Evolutionary conservation across 2,113 vertebrate genomes (phyloP).

Genomic region (Brachyhypopomus gauderio): DNA sequence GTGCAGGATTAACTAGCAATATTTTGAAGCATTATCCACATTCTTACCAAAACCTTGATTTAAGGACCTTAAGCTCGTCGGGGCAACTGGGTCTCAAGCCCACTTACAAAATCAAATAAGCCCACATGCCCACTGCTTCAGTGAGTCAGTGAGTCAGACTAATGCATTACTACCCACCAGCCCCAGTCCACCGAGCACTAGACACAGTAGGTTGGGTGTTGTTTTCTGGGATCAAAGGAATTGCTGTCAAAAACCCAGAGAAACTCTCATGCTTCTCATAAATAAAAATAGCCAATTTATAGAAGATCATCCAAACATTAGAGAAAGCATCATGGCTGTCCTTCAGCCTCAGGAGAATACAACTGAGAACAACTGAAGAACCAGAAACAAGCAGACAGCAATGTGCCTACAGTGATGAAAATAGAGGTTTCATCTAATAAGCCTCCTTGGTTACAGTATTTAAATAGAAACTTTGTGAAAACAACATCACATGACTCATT

Average conservation of each 20-base stretch:
- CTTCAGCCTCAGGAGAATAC: neutral
- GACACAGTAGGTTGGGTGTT: neutral
- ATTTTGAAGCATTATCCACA: neutral
- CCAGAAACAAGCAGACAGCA: no score
- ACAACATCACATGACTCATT: no score
- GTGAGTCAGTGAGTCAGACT: neutral
- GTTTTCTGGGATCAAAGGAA: neutral
- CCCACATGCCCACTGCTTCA: neutral
- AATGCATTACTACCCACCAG: neutral
- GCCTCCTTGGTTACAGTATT: neutral
- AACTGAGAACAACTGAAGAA: no score
- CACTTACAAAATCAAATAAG: neutral
- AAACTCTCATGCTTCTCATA: neutral
- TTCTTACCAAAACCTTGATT: neutral
- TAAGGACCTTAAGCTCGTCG: slow-evolving; percentile 18
- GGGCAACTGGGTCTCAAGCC: neutral
- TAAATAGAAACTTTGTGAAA: no score
- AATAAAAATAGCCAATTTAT: neutral
- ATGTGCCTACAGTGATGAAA: no score
- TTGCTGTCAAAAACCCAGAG: neutral
- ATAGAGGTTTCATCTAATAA: neutral
- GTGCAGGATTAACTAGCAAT: slow-evolving; percentile 36
- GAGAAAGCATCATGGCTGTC: neutral
- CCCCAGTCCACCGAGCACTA: neutral
- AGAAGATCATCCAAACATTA: neutral